These are phyloP conservation scores for Chlamydotis undulata DNA, from an alignment of 2,113 vertebrate species.

Conservation along the genomic window DNA sequence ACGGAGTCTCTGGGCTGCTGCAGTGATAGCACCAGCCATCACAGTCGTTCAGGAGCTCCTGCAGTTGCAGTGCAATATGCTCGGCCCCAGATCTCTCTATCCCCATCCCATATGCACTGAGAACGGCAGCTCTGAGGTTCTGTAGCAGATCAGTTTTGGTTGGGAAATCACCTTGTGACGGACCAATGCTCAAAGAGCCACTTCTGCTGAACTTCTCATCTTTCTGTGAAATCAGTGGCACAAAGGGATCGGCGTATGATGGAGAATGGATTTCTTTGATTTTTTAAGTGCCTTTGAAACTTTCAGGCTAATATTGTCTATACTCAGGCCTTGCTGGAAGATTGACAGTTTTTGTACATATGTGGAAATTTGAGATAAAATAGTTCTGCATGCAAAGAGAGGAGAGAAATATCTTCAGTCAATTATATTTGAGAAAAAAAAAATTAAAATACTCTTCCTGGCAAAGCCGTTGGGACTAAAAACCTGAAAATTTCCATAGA, in stretches of 20 bases:
- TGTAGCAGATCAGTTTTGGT: background rate
- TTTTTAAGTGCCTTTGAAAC: background rate
- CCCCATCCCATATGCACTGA: accelerated
- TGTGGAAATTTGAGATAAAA: background rate
- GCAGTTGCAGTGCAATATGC: background rate
- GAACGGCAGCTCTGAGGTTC: background rate
- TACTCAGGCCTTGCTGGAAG: background rate
- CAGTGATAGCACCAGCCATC: background rate
- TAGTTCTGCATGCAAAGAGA: background rate
- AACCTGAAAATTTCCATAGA: background rate
- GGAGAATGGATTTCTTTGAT: background rate
- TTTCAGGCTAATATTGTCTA: background rate
- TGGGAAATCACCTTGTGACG: background rate
- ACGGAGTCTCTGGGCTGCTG: background rate
- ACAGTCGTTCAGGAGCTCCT: background rate
- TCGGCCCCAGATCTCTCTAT: accelerated
- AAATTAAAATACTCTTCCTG: background rate
- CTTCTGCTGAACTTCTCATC: background rate
- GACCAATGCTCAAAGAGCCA: background rate
- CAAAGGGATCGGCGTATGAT: background rate
- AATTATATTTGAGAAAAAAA: background rate
- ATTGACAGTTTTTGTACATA: background rate
- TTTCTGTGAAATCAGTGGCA: background rate
- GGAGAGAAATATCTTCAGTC: background rate
- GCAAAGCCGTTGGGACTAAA: background rate